These are phyloP conservation scores for Gallinago paraguaiae DNA, from an alignment of 2,113 vertebrate genomes.

Conservation along the genomic window DNA sequence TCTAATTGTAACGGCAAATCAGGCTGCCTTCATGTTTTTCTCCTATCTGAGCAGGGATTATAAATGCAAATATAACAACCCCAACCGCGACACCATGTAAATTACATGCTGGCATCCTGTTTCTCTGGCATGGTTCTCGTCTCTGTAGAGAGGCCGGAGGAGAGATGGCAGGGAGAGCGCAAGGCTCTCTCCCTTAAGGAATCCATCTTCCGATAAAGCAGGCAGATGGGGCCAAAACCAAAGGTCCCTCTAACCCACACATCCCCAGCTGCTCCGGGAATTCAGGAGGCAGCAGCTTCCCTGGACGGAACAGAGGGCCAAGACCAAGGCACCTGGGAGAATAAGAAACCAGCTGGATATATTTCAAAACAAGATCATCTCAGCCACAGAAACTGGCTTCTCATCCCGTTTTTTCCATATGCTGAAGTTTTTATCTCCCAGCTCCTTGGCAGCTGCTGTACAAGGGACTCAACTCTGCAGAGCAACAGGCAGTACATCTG, in stretches of 20 bases:
- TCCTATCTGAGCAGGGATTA: background rate
- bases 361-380: conserved; percentile 16
- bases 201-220: background rate
- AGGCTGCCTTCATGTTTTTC: background rate
- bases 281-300: background rate
- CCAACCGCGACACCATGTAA: background rate
- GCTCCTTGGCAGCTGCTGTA: conserved; percentile 21
- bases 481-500: conserved; percentile 52
- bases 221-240: background rate
- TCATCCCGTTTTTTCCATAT: background rate
- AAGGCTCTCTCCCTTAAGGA: background rate
- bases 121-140: background rate
- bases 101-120: background rate
- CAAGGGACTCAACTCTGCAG: background rate
- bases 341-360: background rate
- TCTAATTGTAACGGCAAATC: background rate
- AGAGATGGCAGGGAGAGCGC: background rate
- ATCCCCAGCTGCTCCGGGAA: background rate
- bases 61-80: conserved; percentile 17
- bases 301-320: accelerated
- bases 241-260: background rate
- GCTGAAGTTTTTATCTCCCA: background rate
- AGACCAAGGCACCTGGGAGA: background rate
- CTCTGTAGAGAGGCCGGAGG: background rate
- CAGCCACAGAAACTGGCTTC: conserved; percentile 19